Base-by-base conservation (phyloP, 2,113 vertebrate genomes). In the Lophotis ruficrista region DNA sequence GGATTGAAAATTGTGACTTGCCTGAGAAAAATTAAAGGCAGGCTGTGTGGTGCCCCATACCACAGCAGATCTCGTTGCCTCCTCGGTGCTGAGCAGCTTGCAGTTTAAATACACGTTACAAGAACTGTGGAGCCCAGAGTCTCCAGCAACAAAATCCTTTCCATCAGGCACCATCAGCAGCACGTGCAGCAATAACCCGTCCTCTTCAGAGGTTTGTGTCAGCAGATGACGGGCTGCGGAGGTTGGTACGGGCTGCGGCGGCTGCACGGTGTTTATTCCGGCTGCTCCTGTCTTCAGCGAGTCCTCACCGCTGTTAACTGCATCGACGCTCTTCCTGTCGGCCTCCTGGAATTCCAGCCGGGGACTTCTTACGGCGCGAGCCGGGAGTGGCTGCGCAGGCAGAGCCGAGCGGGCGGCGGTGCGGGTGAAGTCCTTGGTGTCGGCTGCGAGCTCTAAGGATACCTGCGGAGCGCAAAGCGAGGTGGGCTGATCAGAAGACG, bases 101-200 rank as follows among this genome's bases (percentile, higher is more conserved):
- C 99, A 99, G 87, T 98, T 99, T 57, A 99, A 97, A 97, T 99
- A 99, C 14, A 99, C 78, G 2, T 99, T 99, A 43, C 98, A 99
- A 24, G 98, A 73, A 31, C 90, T 43, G 35, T 86, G 90, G 31
- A 90, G 90, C 8, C 95, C 97, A 6, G 5, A 38, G 5, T 94
- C 95, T 28, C 93, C 96, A 58, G 94, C 93, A 79, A 31, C 41
- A 47, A 99, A 99, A 73, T 99, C 98, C 96, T 98, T 99, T 57
- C 99, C 99, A 51, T 99, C 98, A 6, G 98, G 98, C 66, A 99
- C 99, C 99, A 99, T 99, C 85, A 99, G 92, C 3, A 99, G 96
- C 53, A 99, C 94, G 12, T 99, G 98, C 62, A 99, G 96, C 16
- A 99, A 92, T 4, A 98, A 57, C 38, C 97, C 94, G 10, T 73